These are phyloP conservation scores for Yponomeuta sedellus DNA, from an alignment of 2,888 invertebrate genomes.

Conservation along the genomic window DNA sequence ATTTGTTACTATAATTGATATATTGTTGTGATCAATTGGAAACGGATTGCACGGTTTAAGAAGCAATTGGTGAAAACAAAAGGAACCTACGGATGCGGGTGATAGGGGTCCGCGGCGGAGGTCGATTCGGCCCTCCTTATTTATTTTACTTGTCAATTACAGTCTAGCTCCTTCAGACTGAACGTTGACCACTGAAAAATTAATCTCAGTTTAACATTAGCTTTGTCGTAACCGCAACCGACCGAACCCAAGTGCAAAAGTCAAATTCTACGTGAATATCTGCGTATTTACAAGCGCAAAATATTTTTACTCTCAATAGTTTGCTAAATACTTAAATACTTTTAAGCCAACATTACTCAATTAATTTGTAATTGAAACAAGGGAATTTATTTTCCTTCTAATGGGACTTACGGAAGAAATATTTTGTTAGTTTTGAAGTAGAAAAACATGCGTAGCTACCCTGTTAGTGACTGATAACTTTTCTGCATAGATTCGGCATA, in stretches of 20 bases:
- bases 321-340: no score
- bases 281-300: neutral
- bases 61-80: slow-evolving; percentile 49
- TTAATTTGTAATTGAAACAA: no score
- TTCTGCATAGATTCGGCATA: no score
- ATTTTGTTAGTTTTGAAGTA: no score
- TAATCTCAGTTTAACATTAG: slow-evolving; percentile 57
- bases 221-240: slow-evolving; percentile 50
- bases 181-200: slow-evolving; percentile 71
- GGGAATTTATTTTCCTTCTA: no score
- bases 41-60: slow-evolving; percentile 10
- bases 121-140: slow-evolving; percentile 53
- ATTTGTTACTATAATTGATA: neutral
- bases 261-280: slow-evolving; percentile 23
- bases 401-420: no score
- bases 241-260: slow-evolving; percentile 28
- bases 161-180: slow-evolving; percentile 70
- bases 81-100: slow-evolving; percentile 67
- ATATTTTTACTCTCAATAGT: no score
- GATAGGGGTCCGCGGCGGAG: slow-evolving; percentile 66
- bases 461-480: no score
- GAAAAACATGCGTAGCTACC: no score
- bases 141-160: slow-evolving; percentile 51
- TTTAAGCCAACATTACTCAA: no score
- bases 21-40: neutral